phyloP scores from a whole-genome alignment of 2,888 invertebrate genomes.

The Xestia rhomboidea region DNA sequence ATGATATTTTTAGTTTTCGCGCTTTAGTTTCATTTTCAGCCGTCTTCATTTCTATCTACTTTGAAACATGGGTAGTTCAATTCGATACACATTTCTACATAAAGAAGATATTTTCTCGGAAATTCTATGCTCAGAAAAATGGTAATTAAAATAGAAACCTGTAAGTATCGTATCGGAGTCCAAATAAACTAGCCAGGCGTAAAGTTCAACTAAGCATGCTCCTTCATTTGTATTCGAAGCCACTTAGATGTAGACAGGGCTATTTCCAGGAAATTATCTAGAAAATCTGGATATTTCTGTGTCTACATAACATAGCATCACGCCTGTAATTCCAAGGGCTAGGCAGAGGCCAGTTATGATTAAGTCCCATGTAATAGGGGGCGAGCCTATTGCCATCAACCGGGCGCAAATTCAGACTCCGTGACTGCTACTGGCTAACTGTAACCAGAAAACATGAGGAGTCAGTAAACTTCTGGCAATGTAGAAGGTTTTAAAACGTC shows the following conservation, averaged over 20 bases:
- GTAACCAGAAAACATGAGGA: no score
- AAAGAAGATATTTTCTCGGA: not conserved
- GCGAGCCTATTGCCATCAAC: no score
- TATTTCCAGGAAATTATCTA: slow-evolving; percentile 2
- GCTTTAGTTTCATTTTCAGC: not conserved
- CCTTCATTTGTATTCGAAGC: slow-evolving; percentile 20
- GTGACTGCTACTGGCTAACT: no score
- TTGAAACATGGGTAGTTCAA: not conserved
- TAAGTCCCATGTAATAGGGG: no score
- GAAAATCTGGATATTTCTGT: not conserved
- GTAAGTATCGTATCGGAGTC: slow-evolving; percentile 10
- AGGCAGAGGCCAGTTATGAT: no score
- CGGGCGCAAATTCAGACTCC: no score
- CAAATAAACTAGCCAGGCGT: slow-evolving; percentile 19
- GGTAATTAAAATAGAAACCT: slow-evolving; percentile 14
- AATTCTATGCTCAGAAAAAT: slow-evolving; percentile 24
- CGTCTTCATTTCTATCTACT: no score
- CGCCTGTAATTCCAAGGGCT: no score
- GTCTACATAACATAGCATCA: no score
- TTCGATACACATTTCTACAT: not conserved
- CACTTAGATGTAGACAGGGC: slow-evolving; percentile 21
- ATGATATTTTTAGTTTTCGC: not conserved
- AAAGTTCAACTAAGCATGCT: slow-evolving; percentile 36
- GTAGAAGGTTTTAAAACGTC: no score
- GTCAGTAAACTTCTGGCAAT: no score